A percentile compares a stretch with the other conserved stretches of the same genome.
These are phyloP conservation scores for Arenaria interpres DNA, from an alignment of 2,113 vertebrate genomes.

Conservation along the genomic window DNA sequence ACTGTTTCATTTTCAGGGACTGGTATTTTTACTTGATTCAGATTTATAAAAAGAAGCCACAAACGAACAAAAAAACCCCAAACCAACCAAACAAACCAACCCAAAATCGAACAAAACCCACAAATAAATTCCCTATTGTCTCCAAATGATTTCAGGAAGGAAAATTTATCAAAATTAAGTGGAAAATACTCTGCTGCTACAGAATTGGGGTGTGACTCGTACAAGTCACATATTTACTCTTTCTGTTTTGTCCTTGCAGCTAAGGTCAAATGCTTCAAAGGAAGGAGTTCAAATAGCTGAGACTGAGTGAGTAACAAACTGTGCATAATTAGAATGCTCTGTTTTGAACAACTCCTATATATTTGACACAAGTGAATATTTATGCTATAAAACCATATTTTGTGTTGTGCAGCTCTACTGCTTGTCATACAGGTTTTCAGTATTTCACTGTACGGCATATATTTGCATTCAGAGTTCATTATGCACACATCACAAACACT, in stretches of 20 bases:
- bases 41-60: background rate
- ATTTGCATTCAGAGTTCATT: conserved; percentile 63
- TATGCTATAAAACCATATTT: conserved; percentile 46
- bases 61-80: too few species aligned
- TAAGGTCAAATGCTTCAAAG: conserved; percentile 44
- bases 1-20: background rate
- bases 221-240: background rate
- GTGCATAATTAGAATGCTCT: conserved; percentile 40
- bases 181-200: background rate
- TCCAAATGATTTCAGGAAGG: background rate
- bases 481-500: conserved; percentile 52
- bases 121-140: background rate
- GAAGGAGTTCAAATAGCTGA: conserved; percentile 8
- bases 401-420: conserved; percentile 46
- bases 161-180: background rate
- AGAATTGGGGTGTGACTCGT: background rate
- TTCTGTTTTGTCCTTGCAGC: background rate
- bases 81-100: too few species aligned
- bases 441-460: conserved; percentile 46
- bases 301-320: conserved; percentile 33
- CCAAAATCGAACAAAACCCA: too few species aligned
- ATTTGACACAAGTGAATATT: conserved; percentile 50
- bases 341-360: conserved; percentile 35
- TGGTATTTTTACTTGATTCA: background rate
- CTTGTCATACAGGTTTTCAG: conserved; percentile 56